Conservation (phyloP, 2,888 invertebrate genomes). For the Cactoblastis cactorum region DNA sequence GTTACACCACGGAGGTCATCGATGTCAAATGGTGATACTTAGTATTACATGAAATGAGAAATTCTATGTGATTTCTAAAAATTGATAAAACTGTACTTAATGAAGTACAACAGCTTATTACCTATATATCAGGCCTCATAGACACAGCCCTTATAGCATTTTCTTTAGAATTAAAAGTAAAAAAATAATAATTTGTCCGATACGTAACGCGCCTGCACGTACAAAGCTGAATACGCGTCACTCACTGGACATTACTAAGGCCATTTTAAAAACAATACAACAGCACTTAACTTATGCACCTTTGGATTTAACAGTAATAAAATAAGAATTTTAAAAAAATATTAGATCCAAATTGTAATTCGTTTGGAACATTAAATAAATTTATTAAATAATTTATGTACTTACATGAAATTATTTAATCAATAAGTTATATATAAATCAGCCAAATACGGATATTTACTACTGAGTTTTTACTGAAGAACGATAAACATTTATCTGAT, state of each 20-base stretch:
- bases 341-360: neutral
- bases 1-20: too few relatives aligned
- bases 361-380: slow-evolving; percentile 1
- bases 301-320: slow-evolving; percentile 3
- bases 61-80: neutral
- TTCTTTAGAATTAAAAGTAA: neutral
- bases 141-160: slow-evolving; percentile 6
- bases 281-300: slow-evolving; percentile 1
- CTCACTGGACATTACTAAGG: too few relatives aligned
- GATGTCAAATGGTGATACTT: too few relatives aligned
- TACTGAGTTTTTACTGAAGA: neutral
- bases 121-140: slow-evolving; percentile 2
- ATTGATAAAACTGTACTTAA: neutral
- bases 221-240: too few relatives aligned
- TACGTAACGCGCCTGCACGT: too few relatives aligned
- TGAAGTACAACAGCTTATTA: slow-evolving; percentile 8
- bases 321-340: neutral
- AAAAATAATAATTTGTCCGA: neutral
- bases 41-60: neutral
- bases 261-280: neutral
- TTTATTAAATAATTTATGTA: too few relatives aligned
- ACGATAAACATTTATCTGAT: too few relatives aligned
- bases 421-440: neutral
- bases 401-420: too few relatives aligned
- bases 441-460: neutral